Evolutionary conservation across 2,888 invertebrate species (phyloP), one percentile per base, ranked within the genome.

Genomic region (Agrochola macilenta): DNA sequence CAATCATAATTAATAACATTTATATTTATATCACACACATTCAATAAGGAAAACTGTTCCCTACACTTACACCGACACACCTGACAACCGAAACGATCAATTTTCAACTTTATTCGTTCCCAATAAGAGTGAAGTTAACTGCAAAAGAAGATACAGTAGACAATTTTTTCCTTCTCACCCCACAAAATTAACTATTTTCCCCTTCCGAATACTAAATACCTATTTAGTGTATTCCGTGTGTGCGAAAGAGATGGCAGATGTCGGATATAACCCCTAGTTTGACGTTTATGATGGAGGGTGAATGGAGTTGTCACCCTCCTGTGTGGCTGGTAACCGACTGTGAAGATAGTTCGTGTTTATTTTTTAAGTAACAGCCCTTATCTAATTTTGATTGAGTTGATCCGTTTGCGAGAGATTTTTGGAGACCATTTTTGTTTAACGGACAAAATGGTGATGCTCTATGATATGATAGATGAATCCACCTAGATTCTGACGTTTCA

Each of bases 121-220:
- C 0, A 30, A 85, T 88, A 90, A 86, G 70, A 61, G 5, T 30
- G 39, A 78, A 39, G 43, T 64, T 68, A 49, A 46, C 61, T 30
- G 77, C 61, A 85, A 79, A 73, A 76, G 73, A 57, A 74, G 74
- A 70, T 68, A 85, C 78, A 81, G 84, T 86, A 89, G 88, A 87
- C 89, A 90, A 91, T 90, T 94, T 96, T 96, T 96, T 95, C 95
- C 93, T 23, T 93, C 92, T 91, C 95, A 93, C 95, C 96, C 96
- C 92, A 93, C 92, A 92, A 94, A 96, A 96, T 96, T 96, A 96
- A 96, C 94, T 93, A 92, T 92, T 91, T 94, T 93, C 96, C 84
- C 96, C 96, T 95, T 94, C 94, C 92, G 96, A 96, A 96, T 96
- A 96, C 96, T 96, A 96, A 96, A 96, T 95, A 95, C 95, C 95